These are phyloP conservation scores for Calliopum simillimum DNA, from an alignment of 2,888 invertebrate genomes.

Conservation along the genomic window DNA sequence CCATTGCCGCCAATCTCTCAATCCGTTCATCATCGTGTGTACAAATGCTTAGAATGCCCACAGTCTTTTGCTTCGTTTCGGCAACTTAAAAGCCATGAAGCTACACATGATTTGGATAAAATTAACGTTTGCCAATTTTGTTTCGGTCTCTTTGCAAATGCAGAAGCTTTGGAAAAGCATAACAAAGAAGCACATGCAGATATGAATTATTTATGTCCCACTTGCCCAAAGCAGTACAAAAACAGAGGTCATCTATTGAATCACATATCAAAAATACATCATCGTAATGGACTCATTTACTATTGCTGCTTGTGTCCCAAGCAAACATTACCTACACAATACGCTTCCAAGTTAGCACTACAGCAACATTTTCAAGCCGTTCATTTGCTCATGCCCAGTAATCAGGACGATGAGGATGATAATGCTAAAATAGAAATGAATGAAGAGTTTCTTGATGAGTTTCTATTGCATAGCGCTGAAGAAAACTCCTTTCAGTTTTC, in stretches of 20 bases:
- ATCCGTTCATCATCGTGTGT: constrained; percentile 41
- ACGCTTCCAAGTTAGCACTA: constrained; percentile 31
- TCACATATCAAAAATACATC: constrained; percentile 44
- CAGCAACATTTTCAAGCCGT: constrained; percentile 41
- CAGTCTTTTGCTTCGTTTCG: constrained; percentile 46
- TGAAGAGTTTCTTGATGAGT: constrained; percentile 54
- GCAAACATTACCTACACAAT: constrained; percentile 3
- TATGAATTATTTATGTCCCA: constrained; percentile 43
- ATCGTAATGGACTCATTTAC: constrained; percentile 40
- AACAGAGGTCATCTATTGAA: constrained; percentile 45
- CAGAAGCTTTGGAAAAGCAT: constrained; percentile 42
- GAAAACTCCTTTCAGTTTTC: constrained; percentile 53
- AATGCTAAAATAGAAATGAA: constrained; percentile 51
- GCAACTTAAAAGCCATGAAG: constrained; percentile 45
- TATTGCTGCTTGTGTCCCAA: constrained; percentile 44
- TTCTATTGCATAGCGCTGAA: constrained; percentile 48
- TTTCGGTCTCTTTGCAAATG: constrained; percentile 44
- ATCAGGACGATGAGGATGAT: constrained; percentile 38
- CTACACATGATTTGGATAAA: constrained; percentile 20
- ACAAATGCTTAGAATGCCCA: constrained; percentile 48
- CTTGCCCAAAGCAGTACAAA: constrained; percentile 41
- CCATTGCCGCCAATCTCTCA: not conserved
- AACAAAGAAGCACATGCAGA: constrained; percentile 38
- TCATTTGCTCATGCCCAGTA: constrained; percentile 38
- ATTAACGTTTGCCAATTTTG: constrained; percentile 48